Conservation (phyloP, 2,113 vertebrate species). For the Steatornis caripensis region DNA sequence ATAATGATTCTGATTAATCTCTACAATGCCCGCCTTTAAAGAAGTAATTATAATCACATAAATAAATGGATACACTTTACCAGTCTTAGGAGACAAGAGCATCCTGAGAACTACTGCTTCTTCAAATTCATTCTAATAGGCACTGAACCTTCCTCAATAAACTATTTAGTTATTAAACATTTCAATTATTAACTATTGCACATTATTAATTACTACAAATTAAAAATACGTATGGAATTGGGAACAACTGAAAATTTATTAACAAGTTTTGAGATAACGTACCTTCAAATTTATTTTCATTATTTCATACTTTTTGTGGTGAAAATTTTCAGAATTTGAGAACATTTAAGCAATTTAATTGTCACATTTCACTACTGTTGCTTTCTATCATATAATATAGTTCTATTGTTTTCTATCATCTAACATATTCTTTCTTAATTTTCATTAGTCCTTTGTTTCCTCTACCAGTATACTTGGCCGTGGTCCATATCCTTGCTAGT, state of each 20-base stretch:
- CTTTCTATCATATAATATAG: background rate
- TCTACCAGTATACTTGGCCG: background rate
- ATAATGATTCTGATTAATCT: background rate
- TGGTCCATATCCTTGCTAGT: background rate
- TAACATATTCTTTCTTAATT: background rate
- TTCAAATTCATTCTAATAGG: background rate
- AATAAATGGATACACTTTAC: background rate
- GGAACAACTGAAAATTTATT: background rate
- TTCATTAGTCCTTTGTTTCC: background rate
- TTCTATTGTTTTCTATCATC: background rate
- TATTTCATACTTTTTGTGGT: background rate
- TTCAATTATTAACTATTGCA: background rate
- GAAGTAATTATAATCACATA: background rate
- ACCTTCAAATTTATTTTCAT: background rate
- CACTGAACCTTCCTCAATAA: background rate
- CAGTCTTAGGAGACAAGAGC: background rate
- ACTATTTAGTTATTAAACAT: background rate
- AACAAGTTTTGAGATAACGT: background rate
- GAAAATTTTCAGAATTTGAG: background rate
- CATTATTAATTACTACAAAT: background rate
- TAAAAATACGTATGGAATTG: rapidly evolving
- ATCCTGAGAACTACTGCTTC: background rate
- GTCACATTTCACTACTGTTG: background rate
- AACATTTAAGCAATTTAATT: background rate
- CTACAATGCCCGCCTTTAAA: background rate